Base-by-base conservation (phyloP, 2,797 vertebrate genomes). In the Spatula clypeata region DNA sequence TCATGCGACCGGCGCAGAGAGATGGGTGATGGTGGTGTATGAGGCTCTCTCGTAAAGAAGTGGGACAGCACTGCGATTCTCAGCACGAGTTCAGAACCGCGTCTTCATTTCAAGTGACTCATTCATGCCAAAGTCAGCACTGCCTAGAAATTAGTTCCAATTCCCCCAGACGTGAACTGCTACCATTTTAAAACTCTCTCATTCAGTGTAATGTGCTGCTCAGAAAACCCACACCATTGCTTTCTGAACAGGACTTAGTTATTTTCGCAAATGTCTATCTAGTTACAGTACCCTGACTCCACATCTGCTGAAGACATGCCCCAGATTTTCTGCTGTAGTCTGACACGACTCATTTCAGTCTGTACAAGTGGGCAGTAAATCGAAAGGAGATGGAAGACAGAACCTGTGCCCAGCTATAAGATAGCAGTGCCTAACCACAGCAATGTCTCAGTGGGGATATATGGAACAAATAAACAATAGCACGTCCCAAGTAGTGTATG, bases 291-390 rank as follows among this genome's bases (percentile, higher is more conserved):
- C 66, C 69, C 93, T 88, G 82, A 74, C 55, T 90, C 61, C 44
- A 53, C 0, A 0, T 51, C 81, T 95, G 84, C 54, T 61, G 76
- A 70, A 93, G 73, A 72, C 16, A 73, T 1, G 38, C 69, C 85
- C 80, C 75, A 84, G 66, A 80, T 73, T 83, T 79, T 75, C 88
- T 80, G 53, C 81, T 62, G 64, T 29, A 71, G 82, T 69, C 84
- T 87, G 47, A 60, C 60, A 71, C 49, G 75, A 97, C 93, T 94
- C 93, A 97, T 96, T 96, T 87, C 87, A 92, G 90, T 71, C 66
- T 61, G 18, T 24, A 47, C 38, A 89, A 88, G 85, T 85, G 57
- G 88, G 93, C 3, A 55, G 86, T 26, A 85, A 66, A 90, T 67
- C 0, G 19, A 92, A 86, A 77, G 64, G 51, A 96, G 74, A 91